phyloP scores from a whole-genome alignment of 2,797 vertebrate species.

The Squalus acanthias region DNA sequence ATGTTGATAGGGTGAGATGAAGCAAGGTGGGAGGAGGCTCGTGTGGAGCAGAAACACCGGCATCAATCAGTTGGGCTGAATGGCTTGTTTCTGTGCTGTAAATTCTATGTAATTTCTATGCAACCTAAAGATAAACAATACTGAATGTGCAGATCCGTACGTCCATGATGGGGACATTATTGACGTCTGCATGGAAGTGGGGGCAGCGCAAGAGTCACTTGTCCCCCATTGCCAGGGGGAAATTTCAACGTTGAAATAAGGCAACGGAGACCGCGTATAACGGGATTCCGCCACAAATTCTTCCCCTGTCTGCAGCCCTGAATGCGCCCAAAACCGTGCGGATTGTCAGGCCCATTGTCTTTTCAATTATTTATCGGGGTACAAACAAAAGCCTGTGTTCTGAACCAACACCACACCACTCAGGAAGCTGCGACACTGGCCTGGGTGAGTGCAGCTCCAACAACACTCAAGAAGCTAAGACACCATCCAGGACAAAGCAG shows the following conservation, averaged over 20 bases:
- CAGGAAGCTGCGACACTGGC: not conserved
- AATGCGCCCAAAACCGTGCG: not conserved
- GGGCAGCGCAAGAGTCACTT: not conserved
- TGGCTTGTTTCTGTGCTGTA: too few relatives aligned
- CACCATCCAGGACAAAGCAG: too few relatives aligned
- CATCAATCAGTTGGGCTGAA: too few relatives aligned
- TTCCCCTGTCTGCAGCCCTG: too few relatives aligned
- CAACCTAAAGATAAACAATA: not conserved
- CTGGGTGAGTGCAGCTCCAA: too few relatives aligned
- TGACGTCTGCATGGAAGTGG: not conserved
- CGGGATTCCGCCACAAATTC: not conserved
- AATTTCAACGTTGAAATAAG: not conserved
- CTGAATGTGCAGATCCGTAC: not conserved
- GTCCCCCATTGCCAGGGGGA: not conserved
- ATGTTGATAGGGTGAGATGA: too few relatives aligned
- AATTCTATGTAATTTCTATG: too few relatives aligned
- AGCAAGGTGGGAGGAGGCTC: too few relatives aligned
- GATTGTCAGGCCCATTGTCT: not conserved
- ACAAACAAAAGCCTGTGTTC: not conserved
- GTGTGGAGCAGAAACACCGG: too few relatives aligned
- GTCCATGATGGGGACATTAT: not conserved
- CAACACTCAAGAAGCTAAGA: too few relatives aligned
- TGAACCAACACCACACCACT: not conserved
- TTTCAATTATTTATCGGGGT: not conserved
- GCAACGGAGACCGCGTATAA: not conserved